Evolutionary conservation across 2,888 invertebrate genomes (phyloP).

Genomic region (Bruchidius siliquastri): DNA sequence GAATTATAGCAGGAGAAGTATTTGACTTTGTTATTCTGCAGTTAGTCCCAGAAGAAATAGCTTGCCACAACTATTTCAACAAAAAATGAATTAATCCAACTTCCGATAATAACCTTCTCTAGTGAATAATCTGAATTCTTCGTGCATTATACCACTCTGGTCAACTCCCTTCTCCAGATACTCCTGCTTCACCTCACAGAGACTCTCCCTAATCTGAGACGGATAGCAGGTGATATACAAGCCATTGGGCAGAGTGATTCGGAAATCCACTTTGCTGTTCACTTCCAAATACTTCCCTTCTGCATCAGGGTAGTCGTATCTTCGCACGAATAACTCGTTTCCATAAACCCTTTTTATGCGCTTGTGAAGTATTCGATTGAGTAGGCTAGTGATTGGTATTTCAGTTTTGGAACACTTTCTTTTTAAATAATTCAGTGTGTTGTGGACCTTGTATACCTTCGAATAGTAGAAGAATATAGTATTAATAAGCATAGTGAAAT

Average conservation of each 20-base stretch:
- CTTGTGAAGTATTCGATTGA: constrained; percentile 14
- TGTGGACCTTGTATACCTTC: constrained; percentile 26
- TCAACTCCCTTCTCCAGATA: constrained; percentile 15
- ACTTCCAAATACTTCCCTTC: background rate
- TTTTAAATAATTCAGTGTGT: constrained; percentile 18
- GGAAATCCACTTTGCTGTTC: constrained; percentile 20
- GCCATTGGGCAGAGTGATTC: constrained; percentile 32
- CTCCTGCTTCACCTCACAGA: constrained; percentile 30
- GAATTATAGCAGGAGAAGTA: too few species aligned
- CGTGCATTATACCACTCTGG: constrained; percentile 15
- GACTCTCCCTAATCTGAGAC: constrained; percentile 15
- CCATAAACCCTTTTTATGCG: background rate
- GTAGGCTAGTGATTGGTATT: constrained; percentile 18
- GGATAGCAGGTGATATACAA: constrained; percentile 25
- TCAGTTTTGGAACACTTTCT: constrained; percentile 9
- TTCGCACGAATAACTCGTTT: background rate
- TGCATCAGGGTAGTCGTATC: background rate
- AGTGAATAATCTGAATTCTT: constrained; percentile 32
- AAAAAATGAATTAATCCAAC: too few species aligned
- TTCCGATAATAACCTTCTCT: constrained; percentile 23
- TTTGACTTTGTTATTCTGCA: too few species aligned
- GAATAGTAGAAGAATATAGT: too few species aligned
- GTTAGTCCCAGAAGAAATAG: too few species aligned
- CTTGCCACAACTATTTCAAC: too few species aligned
- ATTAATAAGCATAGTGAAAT: too few species aligned